A percentile compares a stretch with the other conserved stretches of the same genome.
Conservation (phyloP, 1,140 invertebrate genomes). For the Neoseiulus cucumeris region DNA sequence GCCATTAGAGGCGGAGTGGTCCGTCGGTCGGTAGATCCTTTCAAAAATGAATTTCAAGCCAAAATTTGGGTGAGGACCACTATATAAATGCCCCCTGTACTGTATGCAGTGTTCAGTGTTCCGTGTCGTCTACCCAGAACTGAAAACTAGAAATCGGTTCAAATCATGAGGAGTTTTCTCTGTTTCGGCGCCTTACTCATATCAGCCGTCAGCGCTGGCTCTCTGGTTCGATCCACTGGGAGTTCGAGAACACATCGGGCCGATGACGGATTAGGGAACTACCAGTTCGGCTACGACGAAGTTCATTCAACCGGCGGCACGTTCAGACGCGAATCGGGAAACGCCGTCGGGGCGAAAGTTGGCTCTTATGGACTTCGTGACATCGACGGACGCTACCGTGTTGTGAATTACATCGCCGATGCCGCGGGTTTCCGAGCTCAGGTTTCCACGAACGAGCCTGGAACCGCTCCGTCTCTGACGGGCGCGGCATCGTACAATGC, state of each 20-base stretch:
- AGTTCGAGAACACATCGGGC: not conserved
- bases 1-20: too few species aligned
- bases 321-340: slow-evolving; percentile 19
- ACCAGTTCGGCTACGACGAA: slow-evolving; percentile 23
- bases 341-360: slow-evolving; percentile 17
- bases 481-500: slow-evolving; percentile 20
- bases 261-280: slow-evolving; percentile 18
- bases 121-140: too few species aligned
- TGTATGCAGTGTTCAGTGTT: too few species aligned
- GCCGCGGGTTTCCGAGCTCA: slow-evolving; percentile 21
- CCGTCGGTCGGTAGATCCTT: too few species aligned
- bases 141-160: not conserved
- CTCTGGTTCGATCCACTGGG: not conserved
- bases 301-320: slow-evolving; percentile 23
- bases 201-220: not conserved
- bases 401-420: slow-evolving; percentile 25
- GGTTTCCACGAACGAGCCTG: slow-evolving; percentile 20
- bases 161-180: not conserved
- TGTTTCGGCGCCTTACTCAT: not conserved
- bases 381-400: slow-evolving; percentile 20
- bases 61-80: slow-evolving; percentile 4
- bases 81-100: not conserved
- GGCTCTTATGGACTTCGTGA: slow-evolving; percentile 22
- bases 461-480: slow-evolving; percentile 18
- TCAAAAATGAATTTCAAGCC: not conserved